phyloP scores from a whole-genome alignment of 2,797 vertebrate species.

The Nasua narica region DNA sequence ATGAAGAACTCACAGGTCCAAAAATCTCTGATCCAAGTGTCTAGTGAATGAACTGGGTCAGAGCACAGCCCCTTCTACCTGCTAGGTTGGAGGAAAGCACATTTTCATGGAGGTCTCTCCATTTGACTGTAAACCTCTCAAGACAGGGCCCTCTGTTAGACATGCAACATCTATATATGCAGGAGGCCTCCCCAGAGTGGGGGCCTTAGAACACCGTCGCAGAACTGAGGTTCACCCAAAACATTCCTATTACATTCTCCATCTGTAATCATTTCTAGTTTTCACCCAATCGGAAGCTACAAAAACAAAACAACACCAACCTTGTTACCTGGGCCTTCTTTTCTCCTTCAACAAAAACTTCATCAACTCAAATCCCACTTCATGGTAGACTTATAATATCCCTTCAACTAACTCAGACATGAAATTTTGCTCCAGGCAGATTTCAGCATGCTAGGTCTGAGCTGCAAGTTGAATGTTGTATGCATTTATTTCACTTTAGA shows the following conservation, averaged over 20 bases:
- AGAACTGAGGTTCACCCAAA: not conserved
- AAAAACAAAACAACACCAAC: not conserved
- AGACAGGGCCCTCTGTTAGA: not conserved
- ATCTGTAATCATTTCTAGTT: not conserved
- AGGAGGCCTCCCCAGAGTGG: rapidly evolving
- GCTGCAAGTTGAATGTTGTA: slow-evolving; percentile 9
- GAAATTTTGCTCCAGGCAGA: slow-evolving; percentile 54
- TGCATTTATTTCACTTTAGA: slow-evolving; percentile 36
- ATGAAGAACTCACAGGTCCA: not conserved
- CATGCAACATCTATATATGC: rapidly evolving
- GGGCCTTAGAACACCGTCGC: not conserved
- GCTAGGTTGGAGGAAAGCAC: not conserved
- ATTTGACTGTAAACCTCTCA: not conserved
- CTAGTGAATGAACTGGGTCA: not conserved
- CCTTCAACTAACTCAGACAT: slow-evolving; percentile 43
- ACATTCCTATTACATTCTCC: not conserved
- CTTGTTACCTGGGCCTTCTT: not conserved
- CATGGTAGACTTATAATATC: not conserved
- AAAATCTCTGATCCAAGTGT: not conserved
- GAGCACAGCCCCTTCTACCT: not conserved
- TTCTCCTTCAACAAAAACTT: not conserved
- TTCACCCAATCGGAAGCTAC: not conserved
- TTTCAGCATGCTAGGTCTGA: slow-evolving; percentile 10
- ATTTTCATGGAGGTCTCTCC: not conserved
- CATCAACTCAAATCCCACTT: not conserved